Conservation (phyloP, 2,888 invertebrate genomes). For the Lottia scabra region DNA sequence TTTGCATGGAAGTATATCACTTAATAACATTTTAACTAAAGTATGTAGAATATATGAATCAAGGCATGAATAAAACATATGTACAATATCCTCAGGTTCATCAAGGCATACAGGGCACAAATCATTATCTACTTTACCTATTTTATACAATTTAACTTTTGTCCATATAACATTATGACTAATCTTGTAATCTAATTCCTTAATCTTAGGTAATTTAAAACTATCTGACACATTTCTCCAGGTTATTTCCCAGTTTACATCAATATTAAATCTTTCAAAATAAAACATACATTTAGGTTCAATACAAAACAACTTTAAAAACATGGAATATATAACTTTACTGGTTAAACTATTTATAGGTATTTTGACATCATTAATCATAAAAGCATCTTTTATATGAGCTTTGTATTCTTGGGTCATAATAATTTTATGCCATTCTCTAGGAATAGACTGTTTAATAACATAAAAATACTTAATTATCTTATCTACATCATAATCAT, state of each 20-base stretch:
- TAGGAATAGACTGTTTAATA: not conserved
- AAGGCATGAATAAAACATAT: not conserved
- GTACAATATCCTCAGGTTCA: not conserved
- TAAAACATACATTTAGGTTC: not conserved
- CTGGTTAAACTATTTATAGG: not conserved
- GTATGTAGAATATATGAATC: not conserved
- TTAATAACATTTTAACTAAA: not conserved
- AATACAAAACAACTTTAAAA: not conserved
- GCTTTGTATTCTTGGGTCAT: too few species aligned
- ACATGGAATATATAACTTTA: not conserved
- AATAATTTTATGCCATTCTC: not conserved
- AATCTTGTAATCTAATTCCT: not conserved
- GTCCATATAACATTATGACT: not conserved
- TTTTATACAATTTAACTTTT: not conserved
- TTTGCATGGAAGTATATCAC: not conserved
- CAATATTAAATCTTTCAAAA: not conserved
- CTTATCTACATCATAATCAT: not conserved
- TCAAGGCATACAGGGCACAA: not conserved
- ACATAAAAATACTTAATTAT: not conserved
- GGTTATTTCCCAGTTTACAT: not conserved
- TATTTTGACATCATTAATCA: not conserved
- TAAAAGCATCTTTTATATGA: too few species aligned
- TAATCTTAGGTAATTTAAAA: not conserved
- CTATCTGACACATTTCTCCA: not conserved
- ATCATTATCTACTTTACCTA: not conserved